Evolutionary conservation across 2,113 vertebrate species (phyloP).

Genomic region (Bothrops jararaca): DNA sequence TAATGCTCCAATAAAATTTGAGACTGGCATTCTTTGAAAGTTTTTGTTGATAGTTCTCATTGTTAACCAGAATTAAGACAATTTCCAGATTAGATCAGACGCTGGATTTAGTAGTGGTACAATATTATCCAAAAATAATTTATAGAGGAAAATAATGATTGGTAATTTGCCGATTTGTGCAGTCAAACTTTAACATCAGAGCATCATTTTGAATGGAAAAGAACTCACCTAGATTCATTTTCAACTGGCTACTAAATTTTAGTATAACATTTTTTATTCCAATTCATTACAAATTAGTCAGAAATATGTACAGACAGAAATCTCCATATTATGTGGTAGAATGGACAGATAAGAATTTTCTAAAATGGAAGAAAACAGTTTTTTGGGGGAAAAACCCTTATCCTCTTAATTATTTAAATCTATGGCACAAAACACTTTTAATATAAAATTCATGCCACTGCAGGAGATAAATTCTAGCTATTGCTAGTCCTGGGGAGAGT

Average conservation of each 20-base stretch:
- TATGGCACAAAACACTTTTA: conserved; percentile 58
- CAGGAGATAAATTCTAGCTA: conserved; percentile 26
- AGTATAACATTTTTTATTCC: not conserved
- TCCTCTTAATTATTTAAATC: conserved; percentile 55
- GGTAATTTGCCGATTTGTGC: not conserved
- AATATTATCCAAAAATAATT: not conserved
- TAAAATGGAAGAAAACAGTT: not conserved
- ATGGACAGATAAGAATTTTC: not conserved
- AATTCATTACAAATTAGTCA: not conserved
- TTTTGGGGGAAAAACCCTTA: not conserved
- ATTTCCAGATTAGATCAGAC: not conserved
- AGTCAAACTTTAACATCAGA: not conserved
- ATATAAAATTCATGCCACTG: conserved; percentile 40
- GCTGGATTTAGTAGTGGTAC: not conserved
- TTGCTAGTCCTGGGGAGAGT: not conserved
- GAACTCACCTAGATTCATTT: not conserved
- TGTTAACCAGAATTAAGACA: conserved; percentile 29
- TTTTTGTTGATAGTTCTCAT: conserved; percentile 22
- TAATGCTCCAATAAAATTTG: conserved; percentile 4
- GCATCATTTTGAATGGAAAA: not conserved
- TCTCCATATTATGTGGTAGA: not conserved
- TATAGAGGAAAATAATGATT: not conserved
- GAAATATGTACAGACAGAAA: not conserved
- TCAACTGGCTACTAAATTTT: not conserved
- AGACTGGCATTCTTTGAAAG: conserved; percentile 6